Base-by-base conservation (phyloP, 2,797 vertebrate genomes). In the Tokudaia tokunoshimensis region DNA sequence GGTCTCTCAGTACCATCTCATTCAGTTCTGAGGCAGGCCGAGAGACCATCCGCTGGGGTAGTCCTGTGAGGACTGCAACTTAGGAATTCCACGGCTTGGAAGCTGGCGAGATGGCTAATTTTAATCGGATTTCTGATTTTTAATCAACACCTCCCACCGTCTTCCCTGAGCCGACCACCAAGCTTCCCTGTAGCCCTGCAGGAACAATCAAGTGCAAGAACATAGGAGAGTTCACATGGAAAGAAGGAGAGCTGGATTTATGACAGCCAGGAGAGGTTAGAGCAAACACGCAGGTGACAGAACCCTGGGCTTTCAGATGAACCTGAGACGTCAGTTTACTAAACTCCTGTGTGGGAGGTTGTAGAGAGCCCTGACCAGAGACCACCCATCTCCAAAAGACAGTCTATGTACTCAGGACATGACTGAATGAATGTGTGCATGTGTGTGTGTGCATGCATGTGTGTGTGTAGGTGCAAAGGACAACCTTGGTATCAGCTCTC, bases 261-360 rank as follows among this genome's bases (percentile, higher is more conserved):
- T 70, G 63, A 55, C 44, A 44, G 65, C 4, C 83, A 61, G 76
- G 52, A 34, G 82, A 83, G n/a, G 14, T 3, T 41, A 65, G 88
- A 81, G 31, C 57, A 78, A 87, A 61, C 26, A 57, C 2, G 6
- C 3, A 14, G 20, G 17, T 55, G 15, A 65, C 50, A 93, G 57
- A 93, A 88, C 20, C 57, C 83, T 92, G 75, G 63, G 19, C 31
- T 37, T 81, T 89, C 83, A 67, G 31, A 72, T 82, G 95, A 70
- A 63, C 52, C 94, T 34, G 89, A 89, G 89, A 37, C 12, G 47
- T 61, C 87, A 0, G n/a, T 88, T 8, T 13, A 8, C 81, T 96
- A 72, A 85, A 96, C 78, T 81, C 61, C 83, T 37, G 22, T 19
- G 4, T 81, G 94, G 97, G 95, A 98, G 97, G 90, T 95, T 98